Base-by-base conservation (phyloP, 2,888 invertebrate genomes). In the Cybosia mesomella region DNA sequence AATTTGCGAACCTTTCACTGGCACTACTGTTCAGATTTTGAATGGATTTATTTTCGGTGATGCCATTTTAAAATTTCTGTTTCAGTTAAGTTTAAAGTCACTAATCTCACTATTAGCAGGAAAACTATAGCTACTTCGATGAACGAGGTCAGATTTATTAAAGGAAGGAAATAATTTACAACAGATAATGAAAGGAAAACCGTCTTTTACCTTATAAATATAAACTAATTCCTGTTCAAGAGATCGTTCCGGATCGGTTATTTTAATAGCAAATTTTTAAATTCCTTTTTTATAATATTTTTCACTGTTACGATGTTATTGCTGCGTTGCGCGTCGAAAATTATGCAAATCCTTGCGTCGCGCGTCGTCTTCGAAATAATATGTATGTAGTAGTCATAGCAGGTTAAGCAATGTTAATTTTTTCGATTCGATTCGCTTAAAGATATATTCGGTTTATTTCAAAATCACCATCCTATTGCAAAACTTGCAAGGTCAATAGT, bases 1-100 rank as follows among this genome's bases (percentile, higher is more conserved):
- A 83, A 83, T 86, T 49, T 82, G 84, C 83, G 76, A 87, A 87
- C 90, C 91, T 93, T 93, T 92, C 91, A 92, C 92, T 90, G 79
- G 78, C 68, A 66, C 72, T 73, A 65, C 72, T 74, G 71, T 78
- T 79, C 61, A 72, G 62, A 66, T 73, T 67, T 58, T 58, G 58
- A 75, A 75, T 67, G 66, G 57, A 39, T 64, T 70, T 62, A 34
- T 72, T 59, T 70, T 21, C 39, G 13, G 63, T 64, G 63, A 65
- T 70, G 57, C 11, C 28, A 61, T 55, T 55, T 39, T 67, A 36
- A 24, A 61, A 65, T 67, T 67, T 22, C 15, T 61, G 64, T 15
- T 8, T 43, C 18, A 39, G 5, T 39, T 39, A 34, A 5, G 28
- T 28, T 28, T 10, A 10, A 34, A 43, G 18, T 43, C 43, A 18